phyloP scores from a whole-genome alignment of 2,888 invertebrate species.

The Hirudinaria manillensis region DNA sequence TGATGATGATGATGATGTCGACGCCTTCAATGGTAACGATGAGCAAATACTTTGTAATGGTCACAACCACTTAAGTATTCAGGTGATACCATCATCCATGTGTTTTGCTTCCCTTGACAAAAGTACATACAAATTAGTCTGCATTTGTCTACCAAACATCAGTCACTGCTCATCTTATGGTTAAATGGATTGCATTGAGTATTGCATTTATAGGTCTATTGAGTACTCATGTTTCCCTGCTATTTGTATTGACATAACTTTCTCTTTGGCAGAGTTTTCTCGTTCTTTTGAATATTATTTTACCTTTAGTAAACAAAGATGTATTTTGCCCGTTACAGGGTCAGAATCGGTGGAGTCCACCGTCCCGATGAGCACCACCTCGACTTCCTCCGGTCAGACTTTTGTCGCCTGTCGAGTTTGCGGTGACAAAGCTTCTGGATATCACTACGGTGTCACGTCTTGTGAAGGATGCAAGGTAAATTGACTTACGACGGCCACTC shows the following conservation, averaged over 20 bases:
- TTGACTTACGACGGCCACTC: neutral
- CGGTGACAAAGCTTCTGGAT: slow-evolving; percentile 28
- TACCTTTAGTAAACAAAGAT: neutral
- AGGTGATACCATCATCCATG: too few species aligned
- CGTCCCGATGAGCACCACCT: neutral
- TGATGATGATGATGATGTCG: too few species aligned
- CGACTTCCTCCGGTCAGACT: slow-evolving; percentile 8
- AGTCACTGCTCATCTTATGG: too few species aligned
- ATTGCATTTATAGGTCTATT: too few species aligned
- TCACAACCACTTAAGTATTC: too few species aligned
- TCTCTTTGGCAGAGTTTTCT: neutral
- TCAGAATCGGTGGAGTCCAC: neutral
- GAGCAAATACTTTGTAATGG: too few species aligned
- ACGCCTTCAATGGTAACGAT: too few species aligned
- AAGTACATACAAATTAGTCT: too few species aligned
- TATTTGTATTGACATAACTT: neutral
- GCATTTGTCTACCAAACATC: too few species aligned
- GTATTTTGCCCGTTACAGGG: neutral
- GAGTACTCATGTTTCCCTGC: neutral
- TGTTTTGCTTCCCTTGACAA: too few species aligned
- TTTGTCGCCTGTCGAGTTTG: slow-evolving; percentile 29
- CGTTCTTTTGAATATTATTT: neutral
- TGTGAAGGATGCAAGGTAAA: slow-evolving; percentile 29
- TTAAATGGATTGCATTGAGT: too few species aligned
- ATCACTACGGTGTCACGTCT: slow-evolving; percentile 28